Conservation (phyloP, 2,888 invertebrate genomes). For the Opisthograptis luteolata region DNA sequence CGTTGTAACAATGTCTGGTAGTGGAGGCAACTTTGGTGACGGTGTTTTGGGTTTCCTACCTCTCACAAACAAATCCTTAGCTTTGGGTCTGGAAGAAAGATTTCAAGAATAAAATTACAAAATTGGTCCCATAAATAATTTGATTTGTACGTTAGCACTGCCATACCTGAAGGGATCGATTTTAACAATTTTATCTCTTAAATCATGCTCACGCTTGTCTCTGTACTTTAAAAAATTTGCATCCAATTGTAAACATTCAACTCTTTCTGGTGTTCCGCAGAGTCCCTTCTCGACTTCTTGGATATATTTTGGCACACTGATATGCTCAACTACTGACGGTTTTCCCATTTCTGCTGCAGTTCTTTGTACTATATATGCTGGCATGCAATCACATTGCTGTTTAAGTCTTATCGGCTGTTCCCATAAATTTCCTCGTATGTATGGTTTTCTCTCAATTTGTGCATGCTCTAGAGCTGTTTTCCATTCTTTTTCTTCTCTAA, state of each 20-base stretch:
- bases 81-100: slow-evolving; percentile 57
- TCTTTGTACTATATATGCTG: slow-evolving; percentile 65
- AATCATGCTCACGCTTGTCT: slow-evolving; percentile 54
- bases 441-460: slow-evolving; percentile 56
- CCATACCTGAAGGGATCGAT: slow-evolving; percentile 67
- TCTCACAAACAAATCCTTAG: slow-evolving; percentile 57
- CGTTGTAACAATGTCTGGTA: slow-evolving; percentile 53
- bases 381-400: slow-evolving; percentile 59
- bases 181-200: slow-evolving; percentile 54
- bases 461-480: slow-evolving; percentile 66
- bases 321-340: slow-evolving; percentile 61
- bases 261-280: slow-evolving; percentile 50
- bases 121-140: neutral
- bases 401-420: slow-evolving; percentile 61
- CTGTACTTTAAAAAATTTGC: slow-evolving; percentile 57
- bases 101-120: slow-evolving; percentile 1
- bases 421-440: slow-evolving; percentile 58
- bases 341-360: slow-evolving; percentile 62
- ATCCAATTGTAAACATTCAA: slow-evolving; percentile 48
- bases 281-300: slow-evolving; percentile 64
- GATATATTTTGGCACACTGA: slow-evolving; percentile 64
- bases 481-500: slow-evolving; percentile 64
- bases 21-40: slow-evolving; percentile 48
- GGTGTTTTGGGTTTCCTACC: slow-evolving; percentile 61
- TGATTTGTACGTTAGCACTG: neutral